Percentiles rank a stretch among this genome's conserved stretches.
These are phyloP conservation scores for Caerostris extrusa DNA, from an alignment of 1,140 invertebrate species.

Conservation along the genomic window DNA sequence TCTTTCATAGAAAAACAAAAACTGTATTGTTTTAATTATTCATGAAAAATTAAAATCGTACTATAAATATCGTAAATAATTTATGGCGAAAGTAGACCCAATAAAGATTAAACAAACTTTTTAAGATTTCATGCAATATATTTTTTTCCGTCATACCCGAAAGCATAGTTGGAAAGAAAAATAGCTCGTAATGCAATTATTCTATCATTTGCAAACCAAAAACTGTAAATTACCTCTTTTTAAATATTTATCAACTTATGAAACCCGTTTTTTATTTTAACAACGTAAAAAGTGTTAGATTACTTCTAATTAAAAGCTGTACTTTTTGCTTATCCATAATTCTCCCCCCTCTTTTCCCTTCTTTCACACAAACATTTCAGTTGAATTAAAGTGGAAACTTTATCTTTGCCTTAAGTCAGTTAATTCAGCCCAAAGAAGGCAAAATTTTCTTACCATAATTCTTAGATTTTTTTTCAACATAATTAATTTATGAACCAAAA, in stretches of 20 bases:
- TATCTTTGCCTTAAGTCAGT: background rate
- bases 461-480: background rate
- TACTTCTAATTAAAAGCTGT: slow-evolving; percentile 21
- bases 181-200: background rate
- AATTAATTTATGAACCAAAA: background rate
- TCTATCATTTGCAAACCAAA: slow-evolving; percentile 31
- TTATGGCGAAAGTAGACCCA: background rate
- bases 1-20: background rate
- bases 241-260: slow-evolving; percentile 33
- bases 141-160: background rate
- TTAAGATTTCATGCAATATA: background rate
- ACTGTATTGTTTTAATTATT: background rate
- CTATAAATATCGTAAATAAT: slow-evolving; percentile 36
- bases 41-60: background rate
- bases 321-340: background rate
- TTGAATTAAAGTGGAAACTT: background rate
- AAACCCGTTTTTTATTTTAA: background rate
- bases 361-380: background rate
- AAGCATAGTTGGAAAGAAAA: background rate
- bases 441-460: background rate
- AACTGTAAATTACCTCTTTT: slow-evolving; percentile 42
- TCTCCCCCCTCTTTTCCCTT: background rate
- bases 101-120: background rate
- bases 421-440: background rate
- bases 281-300: background rate